A percentile compares a stretch with the other conserved stretches of the same genome.
phyloP scores from a whole-genome alignment of 2,888 invertebrate species.

The Ennomos erosarius region DNA sequence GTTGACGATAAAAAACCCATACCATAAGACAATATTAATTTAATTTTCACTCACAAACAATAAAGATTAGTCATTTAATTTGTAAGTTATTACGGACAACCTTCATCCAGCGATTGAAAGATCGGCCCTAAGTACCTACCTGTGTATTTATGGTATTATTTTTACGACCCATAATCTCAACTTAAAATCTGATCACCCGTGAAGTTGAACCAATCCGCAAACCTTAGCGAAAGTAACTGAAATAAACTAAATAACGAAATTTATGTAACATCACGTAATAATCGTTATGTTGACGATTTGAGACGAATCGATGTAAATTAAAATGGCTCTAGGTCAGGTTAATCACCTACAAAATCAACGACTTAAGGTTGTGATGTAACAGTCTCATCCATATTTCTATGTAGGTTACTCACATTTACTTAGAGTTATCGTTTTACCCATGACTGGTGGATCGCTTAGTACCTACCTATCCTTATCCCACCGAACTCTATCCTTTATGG shows the following conservation, averaged over 20 bases:
- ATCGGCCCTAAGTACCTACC: background rate
- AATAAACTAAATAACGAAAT: constrained; percentile 6
- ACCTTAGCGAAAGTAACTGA: constrained; percentile 18
- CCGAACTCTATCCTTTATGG: no score
- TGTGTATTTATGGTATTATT: constrained; percentile 1
- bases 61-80: no score
- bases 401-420: background rate
- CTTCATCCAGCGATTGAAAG: no score
- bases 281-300: constrained; percentile 14
- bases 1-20: background rate
- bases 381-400: background rate
- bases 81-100: no score
- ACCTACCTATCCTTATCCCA: no score
- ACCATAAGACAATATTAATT: no score
- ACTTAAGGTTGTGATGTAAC: background rate
- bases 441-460: no score
- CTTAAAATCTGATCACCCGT: constrained; percentile 17
- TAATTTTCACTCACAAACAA: no score
- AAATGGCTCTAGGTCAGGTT: constrained; percentile 28
- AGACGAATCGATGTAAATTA: constrained; percentile 28
- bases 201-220: constrained; percentile 26
- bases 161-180: constrained; percentile 3
- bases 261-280: constrained; percentile 25
- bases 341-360: constrained; percentile 15
- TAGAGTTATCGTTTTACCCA: background rate